Evolutionary conservation across 2,888 invertebrate genomes (phyloP), one percentile per base, ranked within the genome.

Genomic region (Germaria angustata): DNA sequence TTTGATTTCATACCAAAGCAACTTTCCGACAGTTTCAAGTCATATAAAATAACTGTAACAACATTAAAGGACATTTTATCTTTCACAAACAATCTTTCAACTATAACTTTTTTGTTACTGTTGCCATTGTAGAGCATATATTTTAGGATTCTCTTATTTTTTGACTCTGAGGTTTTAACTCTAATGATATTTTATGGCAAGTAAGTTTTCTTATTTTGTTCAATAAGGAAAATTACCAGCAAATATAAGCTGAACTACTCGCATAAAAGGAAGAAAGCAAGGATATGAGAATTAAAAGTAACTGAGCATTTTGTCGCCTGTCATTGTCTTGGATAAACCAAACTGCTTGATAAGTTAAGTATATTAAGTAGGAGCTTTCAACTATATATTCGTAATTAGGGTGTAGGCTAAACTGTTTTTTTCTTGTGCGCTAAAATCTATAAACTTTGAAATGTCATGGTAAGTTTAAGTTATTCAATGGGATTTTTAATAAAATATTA

Each of bases 21-120:
- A 49, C 36, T 66, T 66, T 36, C 6, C 15, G 36, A 39, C 51
- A 51, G 15, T 34, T 7, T 36, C 22, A 9, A 28, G 44, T 59
- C 41, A 15, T 17, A 32, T 15, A 41, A 41, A 28, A 39, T 17
- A 28, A 17, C 5, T 36, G 36, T 41, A 15, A 6, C 9, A 39
- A 61, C 36, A 22, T 20, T 49, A 13, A 6, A 8, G n/a, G n/a
- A n/a, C n/a, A n/a, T n/a, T n/a, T n/a, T 51, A 51, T 53, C 53
- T 68, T 53, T 53, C 15, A 11, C 17, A 32, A 20, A 51, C 34
- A 66, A 41, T 44, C n/a, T 55, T 6, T 13, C 8, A 41, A 36
- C 39, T 72, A 51, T 39, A 49, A 61, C 28, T 11, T 51, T 61
- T 61, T 69, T 15, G 0, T n/a, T n/a, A n/a, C n/a, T 41, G 7